Evolutionary conservation across 2,888 invertebrate species (phyloP), one percentile per base, ranked within the genome.

Genomic region (Eulithis prunata): DNA sequence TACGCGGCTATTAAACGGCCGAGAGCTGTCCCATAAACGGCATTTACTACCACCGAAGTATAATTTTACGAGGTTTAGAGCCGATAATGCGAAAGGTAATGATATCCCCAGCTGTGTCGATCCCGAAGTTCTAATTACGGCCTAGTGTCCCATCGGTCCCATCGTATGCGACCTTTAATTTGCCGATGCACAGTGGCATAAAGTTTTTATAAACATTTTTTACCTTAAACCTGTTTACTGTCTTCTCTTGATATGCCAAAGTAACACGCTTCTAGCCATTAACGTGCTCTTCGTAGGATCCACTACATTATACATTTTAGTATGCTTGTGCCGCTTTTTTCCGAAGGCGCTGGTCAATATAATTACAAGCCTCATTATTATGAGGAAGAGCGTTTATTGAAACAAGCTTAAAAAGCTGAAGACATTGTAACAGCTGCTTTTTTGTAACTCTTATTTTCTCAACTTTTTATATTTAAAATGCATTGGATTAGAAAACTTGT

Each of bases 171-270:
- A 87, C 85, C 86, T 86, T 89, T 89, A 86, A 84, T 88, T 88
- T 88, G 81, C 84, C 75, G 80, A 81, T 82, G 76, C 81, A 76
- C 81, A 73, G 78, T 74, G 80, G 77, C 76, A 53, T 47, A 58
- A 21, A 57, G 45, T 66, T 71, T 73, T 73, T 71, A 71, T 62
- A 43, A 13, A 45, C 62, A 60, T 72, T 74, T 87, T 45, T 86
- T 82, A 78, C 76, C 71, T 68, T 70, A 82, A 88, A 91, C 90
- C 87, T 80, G 90, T 91, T 89, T 86, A 78, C 78, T 82, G 80
- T 81, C 78, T 84, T 81, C 82, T 85, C 87, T 89, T 88, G 86
- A 89, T 89, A 90, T 89, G 88, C 88, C 88, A 87, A 87, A 85
- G 88, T 86, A 86, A 88, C 88, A 86, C 86, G 84, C 78, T 84